A percentile compares a stretch with the other conserved stretches of the same genome.
phyloP scores from a whole-genome alignment of 2,113 vertebrate genomes.

The Hoplias malabaricus region DNA sequence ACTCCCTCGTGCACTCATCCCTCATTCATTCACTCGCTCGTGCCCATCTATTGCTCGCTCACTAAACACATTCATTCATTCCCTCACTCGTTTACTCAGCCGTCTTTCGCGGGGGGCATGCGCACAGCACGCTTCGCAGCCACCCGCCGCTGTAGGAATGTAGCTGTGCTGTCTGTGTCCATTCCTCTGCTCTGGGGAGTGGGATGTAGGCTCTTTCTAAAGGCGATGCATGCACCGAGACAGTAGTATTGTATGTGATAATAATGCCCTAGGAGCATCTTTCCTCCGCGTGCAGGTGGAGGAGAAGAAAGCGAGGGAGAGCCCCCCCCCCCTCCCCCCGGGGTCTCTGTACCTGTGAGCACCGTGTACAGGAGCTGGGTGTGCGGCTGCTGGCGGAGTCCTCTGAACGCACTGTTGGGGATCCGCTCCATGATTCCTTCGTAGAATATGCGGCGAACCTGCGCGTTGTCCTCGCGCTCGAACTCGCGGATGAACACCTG shows the following conservation, averaged over 20 bases:
- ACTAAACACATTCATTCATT: too few relatives aligned
- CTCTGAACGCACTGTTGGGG: slow-evolving; percentile 91
- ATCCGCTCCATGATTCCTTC: slow-evolving; percentile 95
- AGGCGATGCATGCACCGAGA: background rate
- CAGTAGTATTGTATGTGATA: too few relatives aligned
- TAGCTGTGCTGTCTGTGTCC: background rate
- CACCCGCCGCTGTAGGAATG: slow-evolving; percentile 61
- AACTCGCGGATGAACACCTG: slow-evolving; percentile 88
- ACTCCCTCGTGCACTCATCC: too few relatives aligned
- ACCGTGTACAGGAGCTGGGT: slow-evolving; percentile 86
- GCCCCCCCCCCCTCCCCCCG: background rate
- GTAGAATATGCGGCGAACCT: slow-evolving; percentile 90
- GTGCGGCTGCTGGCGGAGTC: slow-evolving; percentile 84
- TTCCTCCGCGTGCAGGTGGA: background rate
- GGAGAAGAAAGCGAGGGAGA: background rate
- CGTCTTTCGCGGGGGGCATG: slow-evolving; percentile 18
- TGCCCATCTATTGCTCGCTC: too few relatives aligned
- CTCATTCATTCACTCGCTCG: background rate
- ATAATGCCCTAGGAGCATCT: background rate
- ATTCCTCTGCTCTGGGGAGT: background rate
- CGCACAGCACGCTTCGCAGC: slow-evolving; percentile 38
- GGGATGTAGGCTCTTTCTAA: background rate
- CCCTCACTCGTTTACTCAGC: slow-evolving; percentile 47
- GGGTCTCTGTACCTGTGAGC: slow-evolving; percentile 83
- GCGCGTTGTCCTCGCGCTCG: slow-evolving; percentile 82